These are phyloP conservation scores for Willisornis vidua DNA, from an alignment of 2,113 vertebrate species.

Conservation along the genomic window DNA sequence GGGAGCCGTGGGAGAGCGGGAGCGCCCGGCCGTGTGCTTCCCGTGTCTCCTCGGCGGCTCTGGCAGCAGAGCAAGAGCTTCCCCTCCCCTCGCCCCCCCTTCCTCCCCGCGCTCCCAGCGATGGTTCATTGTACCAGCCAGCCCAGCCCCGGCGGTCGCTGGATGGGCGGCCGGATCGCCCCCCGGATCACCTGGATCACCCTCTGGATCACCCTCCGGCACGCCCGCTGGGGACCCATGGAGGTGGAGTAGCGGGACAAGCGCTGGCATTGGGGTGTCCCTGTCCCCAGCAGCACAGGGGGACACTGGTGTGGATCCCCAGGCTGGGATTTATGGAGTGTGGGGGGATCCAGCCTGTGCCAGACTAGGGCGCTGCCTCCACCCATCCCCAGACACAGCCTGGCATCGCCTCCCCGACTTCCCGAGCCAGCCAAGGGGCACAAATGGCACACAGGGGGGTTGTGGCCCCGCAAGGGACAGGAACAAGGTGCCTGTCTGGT, in stretches of 20 bases:
- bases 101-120: constrained; percentile 26
- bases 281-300: background rate
- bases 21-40: background rate
- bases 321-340: background rate
- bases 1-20: background rate
- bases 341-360: rapidly evolving
- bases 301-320: rapidly evolving
- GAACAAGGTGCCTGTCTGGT: background rate
- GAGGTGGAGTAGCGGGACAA: background rate
- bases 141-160: background rate
- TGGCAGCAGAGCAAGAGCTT: background rate
- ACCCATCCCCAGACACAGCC: background rate
- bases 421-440: background rate
- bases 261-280: background rate
- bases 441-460: rapidly evolving
- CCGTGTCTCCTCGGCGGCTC: background rate
- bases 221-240: rapidly evolving
- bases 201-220: background rate
- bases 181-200: background rate
- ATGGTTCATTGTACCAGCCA: background rate
- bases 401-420: background rate
- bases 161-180: background rate
- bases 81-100: constrained; percentile 40
- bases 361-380: background rate
- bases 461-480: background rate